Evolutionary conservation across 2,888 invertebrate genomes (phyloP).

Genomic region (Polymixis lichenea): DNA sequence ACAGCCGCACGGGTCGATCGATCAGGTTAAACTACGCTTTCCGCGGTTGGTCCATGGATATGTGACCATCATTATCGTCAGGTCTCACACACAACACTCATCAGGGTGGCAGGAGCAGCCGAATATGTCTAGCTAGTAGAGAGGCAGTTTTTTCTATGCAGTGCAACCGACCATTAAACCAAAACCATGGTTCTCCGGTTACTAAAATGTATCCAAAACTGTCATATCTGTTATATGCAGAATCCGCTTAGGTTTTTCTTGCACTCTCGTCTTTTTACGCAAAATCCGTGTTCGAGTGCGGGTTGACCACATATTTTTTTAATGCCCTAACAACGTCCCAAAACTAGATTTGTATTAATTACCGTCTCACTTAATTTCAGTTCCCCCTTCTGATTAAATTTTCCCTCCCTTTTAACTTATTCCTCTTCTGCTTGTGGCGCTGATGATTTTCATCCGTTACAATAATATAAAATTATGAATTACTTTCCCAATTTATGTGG

Average conservation of each 20-base stretch:
- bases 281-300: background rate
- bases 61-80: too few relatives aligned
- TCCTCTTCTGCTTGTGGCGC: background rate
- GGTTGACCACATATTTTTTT: background rate
- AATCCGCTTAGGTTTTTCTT: background rate
- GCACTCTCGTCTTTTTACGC: background rate
- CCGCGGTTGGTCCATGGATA: too few relatives aligned
- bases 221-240: background rate
- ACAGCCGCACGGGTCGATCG: too few relatives aligned
- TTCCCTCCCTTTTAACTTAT: background rate
- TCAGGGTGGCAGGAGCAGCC: too few relatives aligned
- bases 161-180: too few relatives aligned
- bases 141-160: too few relatives aligned
- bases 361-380: background rate
- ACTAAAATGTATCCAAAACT: background rate
- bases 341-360: background rate
- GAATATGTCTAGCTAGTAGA: too few relatives aligned
- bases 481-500: background rate
- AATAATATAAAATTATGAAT: background rate
- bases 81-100: too few relatives aligned
- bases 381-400: background rate
- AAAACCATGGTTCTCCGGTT: too few relatives aligned
- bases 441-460: background rate
- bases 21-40: too few relatives aligned
- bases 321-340: background rate